A percentile compares a stretch with the other conserved stretches of the same genome.
phyloP scores from a whole-genome alignment of 2,888 invertebrate genomes.

The Cyclophora albipunctata region DNA sequence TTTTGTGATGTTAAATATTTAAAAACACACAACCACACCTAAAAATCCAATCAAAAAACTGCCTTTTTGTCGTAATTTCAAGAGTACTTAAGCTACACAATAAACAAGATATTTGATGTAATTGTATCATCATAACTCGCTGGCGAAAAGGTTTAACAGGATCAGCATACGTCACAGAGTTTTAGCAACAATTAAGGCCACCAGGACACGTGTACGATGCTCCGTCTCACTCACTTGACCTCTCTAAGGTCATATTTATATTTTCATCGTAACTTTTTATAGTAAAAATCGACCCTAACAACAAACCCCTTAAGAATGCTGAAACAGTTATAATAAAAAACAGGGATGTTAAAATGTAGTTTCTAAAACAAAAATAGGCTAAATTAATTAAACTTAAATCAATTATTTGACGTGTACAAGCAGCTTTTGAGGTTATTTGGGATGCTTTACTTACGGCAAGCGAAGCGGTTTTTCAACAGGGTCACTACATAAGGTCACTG shows the following conservation, averaged over 20 bases:
- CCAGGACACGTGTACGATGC: too few relatives aligned
- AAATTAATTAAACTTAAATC: neutral
- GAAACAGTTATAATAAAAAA: neutral
- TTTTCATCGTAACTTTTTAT: neutral
- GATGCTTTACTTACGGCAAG: constrained; percentile 14
- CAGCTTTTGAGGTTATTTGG: constrained; percentile 12
- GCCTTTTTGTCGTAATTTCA: too few relatives aligned
- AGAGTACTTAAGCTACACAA: too few relatives aligned
- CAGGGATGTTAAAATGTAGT: neutral
- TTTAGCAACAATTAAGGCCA: too few relatives aligned
- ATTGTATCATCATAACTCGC: too few relatives aligned
- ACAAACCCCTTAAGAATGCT: neutral
- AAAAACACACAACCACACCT: too few relatives aligned
- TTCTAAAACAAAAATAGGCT: neutral
- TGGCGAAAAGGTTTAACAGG: too few relatives aligned
- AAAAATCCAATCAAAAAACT: too few relatives aligned
- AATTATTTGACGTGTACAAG: too few relatives aligned
- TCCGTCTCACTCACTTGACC: neutral
- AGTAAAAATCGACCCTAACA: neutral
- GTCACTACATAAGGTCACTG: constrained; percentile 16
- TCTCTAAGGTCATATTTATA: neutral
- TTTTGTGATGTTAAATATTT: too few relatives aligned
- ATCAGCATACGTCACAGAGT: too few relatives aligned
- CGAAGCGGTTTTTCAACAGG: constrained; percentile 10
- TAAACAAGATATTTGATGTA: too few relatives aligned